Evolutionary conservation across 2,797 vertebrate species (phyloP), one percentile per base, ranked within the genome.

Genomic region (Crax fasciolata): DNA sequence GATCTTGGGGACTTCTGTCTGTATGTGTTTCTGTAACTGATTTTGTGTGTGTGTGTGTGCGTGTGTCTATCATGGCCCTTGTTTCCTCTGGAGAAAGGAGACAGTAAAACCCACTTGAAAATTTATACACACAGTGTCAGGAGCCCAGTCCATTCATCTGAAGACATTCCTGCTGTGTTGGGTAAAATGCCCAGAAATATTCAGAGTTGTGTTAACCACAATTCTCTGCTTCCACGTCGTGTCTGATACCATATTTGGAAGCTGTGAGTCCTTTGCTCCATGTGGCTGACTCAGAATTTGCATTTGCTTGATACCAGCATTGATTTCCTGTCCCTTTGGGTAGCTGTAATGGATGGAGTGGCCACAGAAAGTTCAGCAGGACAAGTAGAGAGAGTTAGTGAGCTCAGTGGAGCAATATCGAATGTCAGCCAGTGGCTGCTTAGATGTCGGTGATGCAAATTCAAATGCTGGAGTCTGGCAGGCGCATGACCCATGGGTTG

Each of bases 101-200:
- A 92, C 89, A 94, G 88, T 92, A 88, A 96, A 96, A 94, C 87
- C 82, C 91, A 85, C 82, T 94, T 92, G 94, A 95, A 97, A 95
- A 95, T 95, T 95, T 95, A 93, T 91, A 83, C 70, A 76, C 86
- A 71, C 44, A 90, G 71, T 52, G 70, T 94, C 81, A 93, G 84
- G 85, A 94, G 54, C 86, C 70, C 76, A 65, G 63, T 94, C 90
- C 92, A 92, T 97, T 95, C 91, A 92, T 96, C 83, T 94, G 92
- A 96, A 93, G 91, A 90, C 9, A 0, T 43, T 95, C 93, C 93
- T 94, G 89, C 90, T 94, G 95, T 82, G 89, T 68, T 96, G 95
- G 91, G 92, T 92, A 93, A 91, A 96, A 92, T 93, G 93, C 94
- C 96, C 94, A 89, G 96, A 94, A 94, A 94, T 94, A 85, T 83